phyloP scores from a whole-genome alignment of 2,113 vertebrate species.

The Grammomys surdaster region DNA sequence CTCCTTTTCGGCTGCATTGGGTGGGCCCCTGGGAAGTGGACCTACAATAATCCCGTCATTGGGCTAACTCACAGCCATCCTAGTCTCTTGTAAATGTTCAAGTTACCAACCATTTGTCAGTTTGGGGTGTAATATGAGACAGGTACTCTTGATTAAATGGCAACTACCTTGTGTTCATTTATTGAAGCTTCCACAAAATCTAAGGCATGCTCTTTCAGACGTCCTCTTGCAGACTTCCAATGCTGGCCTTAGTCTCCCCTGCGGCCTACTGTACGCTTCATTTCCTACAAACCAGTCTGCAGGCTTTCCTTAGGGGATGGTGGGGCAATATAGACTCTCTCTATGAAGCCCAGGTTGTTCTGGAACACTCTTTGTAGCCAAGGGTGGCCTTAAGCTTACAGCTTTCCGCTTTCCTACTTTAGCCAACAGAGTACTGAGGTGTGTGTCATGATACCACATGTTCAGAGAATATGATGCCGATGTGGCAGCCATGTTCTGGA shows the following conservation, averaged over 20 bases:
- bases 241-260: rapidly evolving
- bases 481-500: not conserved
- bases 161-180: not conserved
- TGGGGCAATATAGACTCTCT: not conserved
- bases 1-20: too few species aligned
- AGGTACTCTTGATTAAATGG: not conserved
- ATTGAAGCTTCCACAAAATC: not conserved
- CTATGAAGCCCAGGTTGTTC: not conserved
- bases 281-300: too few species aligned
- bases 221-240: not conserved
- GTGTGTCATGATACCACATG: not conserved
- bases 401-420: not conserved
- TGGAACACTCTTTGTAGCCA: not conserved
- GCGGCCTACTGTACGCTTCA: not conserved
- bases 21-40: too few species aligned
- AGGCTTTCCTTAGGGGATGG: rapidly evolving
- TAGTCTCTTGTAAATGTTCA: too few species aligned
- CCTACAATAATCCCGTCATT: too few species aligned
- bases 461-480: not conserved
- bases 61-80: too few species aligned
- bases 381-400: not conserved
- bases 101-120: too few species aligned
- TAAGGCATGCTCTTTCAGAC: rapidly evolving
- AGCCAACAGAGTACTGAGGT: not conserved
- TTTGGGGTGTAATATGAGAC: too few species aligned